Conservation (phyloP, 2,113 vertebrate species). For the Bos taurus region DNA sequence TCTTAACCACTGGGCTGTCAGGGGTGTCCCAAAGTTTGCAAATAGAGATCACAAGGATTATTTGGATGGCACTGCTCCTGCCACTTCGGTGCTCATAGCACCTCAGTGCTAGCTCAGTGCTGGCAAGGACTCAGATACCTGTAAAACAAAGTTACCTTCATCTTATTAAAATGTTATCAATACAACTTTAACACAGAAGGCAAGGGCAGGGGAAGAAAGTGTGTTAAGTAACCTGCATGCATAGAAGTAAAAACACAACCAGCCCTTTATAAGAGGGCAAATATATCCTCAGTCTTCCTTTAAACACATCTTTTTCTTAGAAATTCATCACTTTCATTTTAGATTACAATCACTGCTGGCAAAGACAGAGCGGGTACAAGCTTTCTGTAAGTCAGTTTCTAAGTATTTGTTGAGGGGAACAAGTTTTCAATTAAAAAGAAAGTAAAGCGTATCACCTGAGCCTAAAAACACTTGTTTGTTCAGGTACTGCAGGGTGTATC, state of each 20-base stretch:
- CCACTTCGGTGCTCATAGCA: not conserved
- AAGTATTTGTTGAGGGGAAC: not conserved
- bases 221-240: not conserved
- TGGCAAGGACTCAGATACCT: not conserved
- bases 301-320: not conserved
- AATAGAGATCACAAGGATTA: not conserved
- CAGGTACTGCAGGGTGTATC: rapidly evolving
- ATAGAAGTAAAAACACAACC: not conserved
- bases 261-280: too few relatives aligned
- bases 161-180: not conserved
- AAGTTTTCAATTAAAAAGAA: not conserved
- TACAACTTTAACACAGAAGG: not conserved
- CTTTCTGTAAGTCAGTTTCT: not conserved
- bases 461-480: not conserved
- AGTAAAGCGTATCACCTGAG: not conserved
- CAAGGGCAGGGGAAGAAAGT: not conserved
- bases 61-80: not conserved
- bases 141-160: not conserved
- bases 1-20: not conserved
- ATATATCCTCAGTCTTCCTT: not conserved
- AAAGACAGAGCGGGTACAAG: not conserved
- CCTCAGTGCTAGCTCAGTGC: not conserved
- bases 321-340: not conserved
- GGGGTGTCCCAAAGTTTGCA: not conserved
- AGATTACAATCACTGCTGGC: not conserved